Percentiles rank a stretch among this genome's conserved stretches.
Evolutionary conservation across 1,140 invertebrate genomes (phyloP).

Genomic region (Matsumurasca onukii): DNA sequence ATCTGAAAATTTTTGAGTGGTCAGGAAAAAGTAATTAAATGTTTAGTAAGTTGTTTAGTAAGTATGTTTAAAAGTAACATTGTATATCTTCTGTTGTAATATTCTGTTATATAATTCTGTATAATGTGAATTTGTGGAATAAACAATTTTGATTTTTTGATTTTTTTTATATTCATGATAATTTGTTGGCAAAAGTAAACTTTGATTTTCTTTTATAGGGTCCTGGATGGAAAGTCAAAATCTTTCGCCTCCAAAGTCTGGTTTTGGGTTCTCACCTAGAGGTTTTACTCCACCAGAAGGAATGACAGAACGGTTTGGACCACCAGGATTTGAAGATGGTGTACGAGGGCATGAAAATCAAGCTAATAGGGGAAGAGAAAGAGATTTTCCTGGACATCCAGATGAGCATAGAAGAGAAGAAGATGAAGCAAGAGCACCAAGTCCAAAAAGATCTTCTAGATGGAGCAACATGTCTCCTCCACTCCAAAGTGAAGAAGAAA

Average conservation of each 20-base stretch:
- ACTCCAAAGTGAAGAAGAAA: slow-evolving; percentile 41
- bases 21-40: no score
- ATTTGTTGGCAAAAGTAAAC: no score
- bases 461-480: slow-evolving; percentile 52
- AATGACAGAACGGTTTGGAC: slow-evolving; percentile 35
- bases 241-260: slow-evolving; percentile 43
- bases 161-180: no score
- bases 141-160: neutral
- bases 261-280: slow-evolving; percentile 45
- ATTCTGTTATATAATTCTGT: no score
- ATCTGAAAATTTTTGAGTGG: no score
- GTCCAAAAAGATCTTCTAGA: slow-evolving; percentile 34
- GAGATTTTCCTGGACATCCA: slow-evolving; percentile 44
- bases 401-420: slow-evolving; percentile 40
- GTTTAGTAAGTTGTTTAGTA: no score
- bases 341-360: slow-evolving; percentile 4
- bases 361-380: slow-evolving; percentile 40
- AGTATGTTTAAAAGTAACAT: no score
- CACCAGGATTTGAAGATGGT: slow-evolving; percentile 19
- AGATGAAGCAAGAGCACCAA: slow-evolving; percentile 40
- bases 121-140: no score
- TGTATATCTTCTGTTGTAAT: neutral
- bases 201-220: slow-evolving; percentile 41
- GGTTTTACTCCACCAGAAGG: slow-evolving; percentile 43
- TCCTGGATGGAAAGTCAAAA: slow-evolving; percentile 41